Base-by-base conservation (phyloP, 1,140 invertebrate species). In the Neomicropteryx cornuta region DNA sequence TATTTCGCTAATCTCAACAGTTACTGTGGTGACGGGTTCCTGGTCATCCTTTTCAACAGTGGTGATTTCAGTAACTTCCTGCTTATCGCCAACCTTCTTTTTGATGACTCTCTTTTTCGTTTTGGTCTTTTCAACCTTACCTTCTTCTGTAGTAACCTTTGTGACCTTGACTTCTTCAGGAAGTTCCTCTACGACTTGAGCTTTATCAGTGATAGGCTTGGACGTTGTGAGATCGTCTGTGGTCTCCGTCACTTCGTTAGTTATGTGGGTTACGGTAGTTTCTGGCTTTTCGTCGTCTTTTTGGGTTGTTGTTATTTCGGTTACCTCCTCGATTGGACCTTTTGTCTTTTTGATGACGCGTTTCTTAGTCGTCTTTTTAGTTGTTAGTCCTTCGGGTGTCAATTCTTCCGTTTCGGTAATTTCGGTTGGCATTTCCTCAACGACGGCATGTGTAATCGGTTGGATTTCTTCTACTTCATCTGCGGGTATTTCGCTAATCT, bases 31-130 rank as follows among this genome's bases (percentile, higher is more conserved):
- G 2, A 43, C 19, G n/a, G 44, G 44, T n/a, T 34, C 33, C 29
- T 47, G 39, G 3, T 38, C 46, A 8, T 44, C 41, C 18, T 50
- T 48, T 41, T 51, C 36, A n/a, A 58, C 48, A 18, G 60, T 56
- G 16, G 57, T 50, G 45, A 61, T 52, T 43, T 62, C 51, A 18
- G 52, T 56, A 3, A 53, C 44, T 49, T 59, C 50, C 45, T 58
- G 31, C 48, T 57, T 54, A n/a, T 43, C 43, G 34, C 50, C 55
- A 24, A 46, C 50, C 31, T 46, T 48, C 37, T 57, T 60, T 38
- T 57, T 60, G 17, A 58, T 56, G 4, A 54, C 47, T 22, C 52
- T 45, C 34, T 57, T 60, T 35, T 60, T 61, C 16, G 42, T 44
- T 17, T 44, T 47, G 44, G 46, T 36, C 13, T 46, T 45, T 24